These are phyloP conservation scores for Panzeria rudis DNA, from an alignment of 2,888 invertebrate genomes.

Conservation along the genomic window DNA sequence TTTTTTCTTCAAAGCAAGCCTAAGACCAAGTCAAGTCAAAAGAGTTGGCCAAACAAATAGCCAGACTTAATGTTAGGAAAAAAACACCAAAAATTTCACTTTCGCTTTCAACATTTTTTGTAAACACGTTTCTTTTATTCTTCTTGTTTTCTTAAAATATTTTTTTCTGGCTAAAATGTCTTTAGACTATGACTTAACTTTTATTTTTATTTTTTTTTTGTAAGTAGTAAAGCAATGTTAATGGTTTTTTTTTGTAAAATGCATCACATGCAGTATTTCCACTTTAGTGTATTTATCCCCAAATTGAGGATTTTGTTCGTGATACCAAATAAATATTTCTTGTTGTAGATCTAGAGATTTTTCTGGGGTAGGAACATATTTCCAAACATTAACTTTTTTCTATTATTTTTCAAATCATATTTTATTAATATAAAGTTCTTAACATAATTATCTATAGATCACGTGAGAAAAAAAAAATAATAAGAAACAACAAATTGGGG, in stretches of 20 bases:
- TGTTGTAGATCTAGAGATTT: too few species aligned
- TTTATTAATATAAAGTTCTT: too few species aligned
- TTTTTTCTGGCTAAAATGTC: constrained; percentile 38
- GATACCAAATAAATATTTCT: too few species aligned
- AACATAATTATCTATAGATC: too few species aligned
- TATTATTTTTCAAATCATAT: too few species aligned
- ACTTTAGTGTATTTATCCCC: too few species aligned
- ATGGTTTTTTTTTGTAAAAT: neutral
- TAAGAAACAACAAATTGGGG: too few species aligned
- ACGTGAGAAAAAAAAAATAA: too few species aligned
- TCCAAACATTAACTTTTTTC: too few species aligned
- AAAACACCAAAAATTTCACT: constrained; percentile 81
- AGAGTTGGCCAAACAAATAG: constrained; percentile 41
- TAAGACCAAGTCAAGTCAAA: constrained; percentile 6
- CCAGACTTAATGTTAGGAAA: neutral
- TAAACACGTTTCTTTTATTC: constrained; percentile 69
- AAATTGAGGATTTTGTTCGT: too few species aligned
- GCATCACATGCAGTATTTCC: neutral
- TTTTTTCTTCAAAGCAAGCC: constrained; percentile 2
- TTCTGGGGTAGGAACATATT: too few species aligned
- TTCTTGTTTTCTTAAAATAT: constrained; percentile 77
- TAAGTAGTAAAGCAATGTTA: neutral
- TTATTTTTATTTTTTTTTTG: constrained; percentile 55
- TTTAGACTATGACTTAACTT: constrained; percentile 71
- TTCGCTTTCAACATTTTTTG: constrained; percentile 80